Evolutionary conservation across 2,888 invertebrate species (phyloP), one percentile per base, ranked within the genome.

Genomic region (Zhuqinia jingwanae): DNA sequence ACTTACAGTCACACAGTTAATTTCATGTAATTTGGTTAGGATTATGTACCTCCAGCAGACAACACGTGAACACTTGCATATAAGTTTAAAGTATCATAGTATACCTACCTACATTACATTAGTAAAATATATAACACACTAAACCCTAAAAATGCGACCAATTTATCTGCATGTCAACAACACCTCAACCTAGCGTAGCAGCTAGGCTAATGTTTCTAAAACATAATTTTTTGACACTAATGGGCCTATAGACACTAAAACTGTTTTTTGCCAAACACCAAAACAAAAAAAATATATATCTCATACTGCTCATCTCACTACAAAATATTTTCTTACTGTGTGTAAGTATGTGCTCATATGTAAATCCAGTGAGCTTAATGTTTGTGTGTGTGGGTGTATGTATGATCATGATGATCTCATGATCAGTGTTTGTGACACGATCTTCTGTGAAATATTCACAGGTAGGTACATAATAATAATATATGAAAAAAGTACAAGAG

Each of bases 301-400:
- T 58, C 75, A 76, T 56, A 30, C n/a, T 56, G 30, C 17, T 76
- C 76, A 76, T 13, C 53, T 27, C n/a, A 75, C 2, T 56, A 30
- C 30, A 17, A 75, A 30, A 30, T 17, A 75, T 0, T 75, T 27
- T n/a, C n/a, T 2, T 68, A 22, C 2, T 20, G 36, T 75, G 75
- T 75, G 75, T 75, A 56, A 56, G 75, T 75, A 56, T 76, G 36
- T 63, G 30, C n/a, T 65, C 56, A 58, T 76, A 22, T 70, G 47
- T 1, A n/a, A 17, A 17, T 36, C 1, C 56, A 50, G 13, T 73
- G 47, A n/a, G n/a, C n/a, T n/a, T n/a, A n/a, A n/a, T n/a, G n/a
- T n/a, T n/a, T n/a, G n/a, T n/a, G n/a, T n/a, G n/a, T n/a, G n/a
- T n/a, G n/a, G 3, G 36, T 36, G 36, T 3, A 8, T 36, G 36